Base-by-base conservation (phyloP, 2,888 invertebrate genomes). In the Pilophorus perplexus region DNA sequence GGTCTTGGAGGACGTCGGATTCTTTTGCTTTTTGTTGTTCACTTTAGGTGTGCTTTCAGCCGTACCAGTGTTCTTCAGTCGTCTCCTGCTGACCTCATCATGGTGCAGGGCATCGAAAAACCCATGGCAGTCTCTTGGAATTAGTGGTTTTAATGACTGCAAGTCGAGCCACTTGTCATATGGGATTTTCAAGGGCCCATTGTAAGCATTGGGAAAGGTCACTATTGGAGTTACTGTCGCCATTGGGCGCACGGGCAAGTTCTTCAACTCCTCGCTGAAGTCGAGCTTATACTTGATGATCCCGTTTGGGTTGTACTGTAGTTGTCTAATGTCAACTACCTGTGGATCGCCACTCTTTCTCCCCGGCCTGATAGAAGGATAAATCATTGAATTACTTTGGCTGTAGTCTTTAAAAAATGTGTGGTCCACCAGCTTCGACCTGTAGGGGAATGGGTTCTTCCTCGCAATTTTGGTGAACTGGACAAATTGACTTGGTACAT, bases 301-400 rank as follows among this genome's bases (percentile, higher is more conserved):
- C 5, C 60, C 57, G 12, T 27, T 40, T 5, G 55, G 64, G 22
- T 28, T n/a, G 57, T 68, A 65, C 27, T 50, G 20, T 0, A 68
- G 46, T 12, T 23, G 38, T 54, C 57, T 27, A 22, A 68, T 23
- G 44, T 68, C 62, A 2, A 54, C 54, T 1, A 68, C 68, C 12
- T 18, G 12, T 4, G 68, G 50, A 38, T 68, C 68, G 8, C 66
- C 68, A 38, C 33, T 22, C 20, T 52, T 48, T 50, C 46, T 44
- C 16, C 66, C 68, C n/a, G 68, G 68, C 14, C 66, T 23, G 42
- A 68, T 68, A 18, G 64, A 69, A n/a, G 60, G 38, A 48, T 68
- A 66, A 25, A 50, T 23, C 65, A 65, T 65, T 1, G 46, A 33
- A 14, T 18, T 46, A n/a, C 18, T 33, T 8, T 57, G 28, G 16